Evolutionary conservation across 2,888 invertebrate species (phyloP), one percentile per base, ranked within the genome.

Genomic region (Amphipyra berbera): DNA sequence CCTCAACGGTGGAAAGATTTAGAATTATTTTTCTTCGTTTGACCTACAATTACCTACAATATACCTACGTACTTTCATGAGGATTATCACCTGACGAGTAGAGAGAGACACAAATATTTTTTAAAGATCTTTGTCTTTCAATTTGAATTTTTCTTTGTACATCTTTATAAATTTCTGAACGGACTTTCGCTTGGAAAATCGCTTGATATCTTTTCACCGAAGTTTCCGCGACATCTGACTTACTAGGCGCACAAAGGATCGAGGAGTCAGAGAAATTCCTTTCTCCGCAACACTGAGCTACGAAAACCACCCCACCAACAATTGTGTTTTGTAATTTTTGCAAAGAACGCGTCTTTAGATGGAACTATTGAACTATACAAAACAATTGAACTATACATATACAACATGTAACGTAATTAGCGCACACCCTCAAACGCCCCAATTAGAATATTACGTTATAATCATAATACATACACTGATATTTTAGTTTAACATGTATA

Each of bases 161-260:
- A 3, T 37, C 37, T 4, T 21, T 10, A 41, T 8, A 42, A 42
- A n/a, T 40, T n/a, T n/a, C n/a, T 7, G 12, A 48, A n/a, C 8
- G 7, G 37, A 2, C 15, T 72, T 76, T 40, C 48, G 52, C 60
- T 45, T 48, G 80, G 82, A 68, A 83, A 84, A 81, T 62, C 70
- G 69, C 58, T 73, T 82, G 85, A 81, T 79, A 85, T 83, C 82
- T 83, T 85, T 83, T 82, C 83, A 82, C 78, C 78, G 81, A 89
- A 81, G 82, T 90, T 91, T 91, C 77, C 84, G 54, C 86, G 90
- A 90, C 87, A 91, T 90, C 88, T 82, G 78, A 71, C 27, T 3
- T 84, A 91, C 89, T 68, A 90, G 90, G 91, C 78, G 76, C 80
- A 13, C 60, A 79, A 21, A n/a, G 30, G 35, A 15, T 2, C 21